A percentile compares a stretch with the other conserved stretches of the same genome.
phyloP scores from a whole-genome alignment of 2,797 vertebrate genomes.

The Passerculus sandwichensis region DNA sequence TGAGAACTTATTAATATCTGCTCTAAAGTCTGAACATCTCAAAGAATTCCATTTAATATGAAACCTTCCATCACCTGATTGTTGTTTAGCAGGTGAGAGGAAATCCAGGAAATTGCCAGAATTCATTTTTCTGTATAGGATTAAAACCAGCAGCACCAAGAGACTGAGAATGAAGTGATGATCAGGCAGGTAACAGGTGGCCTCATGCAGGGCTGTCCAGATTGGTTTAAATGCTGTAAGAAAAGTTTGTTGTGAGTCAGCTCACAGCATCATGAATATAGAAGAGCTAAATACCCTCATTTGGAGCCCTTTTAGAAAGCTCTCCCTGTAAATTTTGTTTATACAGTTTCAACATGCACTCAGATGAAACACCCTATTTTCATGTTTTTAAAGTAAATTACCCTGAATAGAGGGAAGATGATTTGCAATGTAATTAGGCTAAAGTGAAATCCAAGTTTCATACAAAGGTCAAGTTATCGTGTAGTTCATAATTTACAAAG shows the following conservation, averaged over 20 bases:
- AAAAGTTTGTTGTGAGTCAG: constrained; percentile 36
- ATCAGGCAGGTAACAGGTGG: constrained; percentile 36
- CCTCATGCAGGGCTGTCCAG: constrained; percentile 37
- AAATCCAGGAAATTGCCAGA: constrained; percentile 60
- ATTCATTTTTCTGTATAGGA: constrained; percentile 54
- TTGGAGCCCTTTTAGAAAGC: constrained; percentile 2
- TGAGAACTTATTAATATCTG: constrained; percentile 24
- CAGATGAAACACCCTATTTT: constrained; percentile 62
- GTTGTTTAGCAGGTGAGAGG: constrained; percentile 35
- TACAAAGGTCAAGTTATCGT: constrained; percentile 59
- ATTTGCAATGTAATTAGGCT: constrained; percentile 58
- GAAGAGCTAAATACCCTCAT: constrained; percentile 8
- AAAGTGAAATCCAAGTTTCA: constrained; percentile 52
- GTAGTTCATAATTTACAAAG: constrained; percentile 1
- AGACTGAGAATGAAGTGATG: constrained; percentile 27
- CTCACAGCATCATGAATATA: constrained; percentile 45
- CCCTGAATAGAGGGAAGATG: constrained; percentile 27
- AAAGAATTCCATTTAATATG: constrained; percentile 17
- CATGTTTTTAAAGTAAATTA: constrained; percentile 66
- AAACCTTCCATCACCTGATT: not conserved
- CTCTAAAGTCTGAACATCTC: constrained; percentile 5
- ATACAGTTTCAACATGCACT: constrained; percentile 41
- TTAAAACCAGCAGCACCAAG: constrained; percentile 51
- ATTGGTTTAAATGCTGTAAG: constrained; percentile 23
- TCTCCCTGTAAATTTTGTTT: constrained; percentile 71